Conservation (phyloP, 2,797 vertebrate genomes). For the Pseudocheirus occidentalis region DNA sequence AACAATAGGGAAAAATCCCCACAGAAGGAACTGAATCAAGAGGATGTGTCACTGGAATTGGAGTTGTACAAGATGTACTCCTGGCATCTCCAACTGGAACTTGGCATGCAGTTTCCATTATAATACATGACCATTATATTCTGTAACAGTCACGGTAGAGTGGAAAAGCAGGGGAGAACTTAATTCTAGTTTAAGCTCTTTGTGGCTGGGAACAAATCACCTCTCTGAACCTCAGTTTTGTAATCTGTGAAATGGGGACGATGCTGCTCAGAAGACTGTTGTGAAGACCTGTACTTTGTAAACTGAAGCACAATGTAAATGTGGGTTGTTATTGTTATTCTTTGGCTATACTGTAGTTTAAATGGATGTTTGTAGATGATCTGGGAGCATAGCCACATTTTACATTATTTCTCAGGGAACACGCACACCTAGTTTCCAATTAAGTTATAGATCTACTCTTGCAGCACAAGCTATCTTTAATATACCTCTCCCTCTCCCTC, state of each 20-base stretch:
- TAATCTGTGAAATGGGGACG: background rate
- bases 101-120: background rate
- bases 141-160: background rate
- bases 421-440: constrained; percentile 39
- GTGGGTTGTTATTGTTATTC: background rate
- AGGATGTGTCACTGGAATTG: background rate
- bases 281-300: background rate
- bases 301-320: background rate
- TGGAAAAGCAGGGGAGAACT: background rate
- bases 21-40: background rate
- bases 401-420: constrained; percentile 36
- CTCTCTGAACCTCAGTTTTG: background rate
- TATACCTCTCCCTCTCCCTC: no score
- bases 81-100: background rate
- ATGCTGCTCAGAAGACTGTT: background rate
- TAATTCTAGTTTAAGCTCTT: background rate
- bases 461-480: constrained; percentile 39
- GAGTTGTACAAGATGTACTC: background rate
- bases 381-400: constrained; percentile 29
- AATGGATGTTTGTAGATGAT: background rate
- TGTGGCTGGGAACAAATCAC: background rate
- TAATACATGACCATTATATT: background rate
- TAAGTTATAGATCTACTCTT: constrained; percentile 37
- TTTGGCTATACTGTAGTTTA: background rate
- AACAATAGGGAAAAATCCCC: background rate